phyloP scores from a whole-genome alignment of 1,140 invertebrate species.

The Probaryconus sp. region DNA sequence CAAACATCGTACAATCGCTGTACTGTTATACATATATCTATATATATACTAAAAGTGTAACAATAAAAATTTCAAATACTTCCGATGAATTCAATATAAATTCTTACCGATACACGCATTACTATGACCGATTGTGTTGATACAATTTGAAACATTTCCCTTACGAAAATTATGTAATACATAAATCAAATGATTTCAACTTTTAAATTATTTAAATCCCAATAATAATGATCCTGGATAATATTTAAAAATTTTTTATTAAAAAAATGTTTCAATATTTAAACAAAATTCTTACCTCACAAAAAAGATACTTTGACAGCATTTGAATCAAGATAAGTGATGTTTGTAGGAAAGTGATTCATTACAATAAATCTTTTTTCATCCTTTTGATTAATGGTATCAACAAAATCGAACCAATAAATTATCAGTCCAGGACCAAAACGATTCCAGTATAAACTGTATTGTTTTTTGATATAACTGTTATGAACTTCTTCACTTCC shows the following conservation, averaged over 20 bases:
- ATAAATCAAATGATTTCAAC: no score
- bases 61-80: conserved; percentile 31
- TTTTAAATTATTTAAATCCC: no score
- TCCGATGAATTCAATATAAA: conserved; percentile 7
- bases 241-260: no score
- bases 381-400: conserved; percentile 80
- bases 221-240: no score
- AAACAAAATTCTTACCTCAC: background rate
- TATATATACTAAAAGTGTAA: conserved; percentile 38
- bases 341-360: conserved; percentile 80
- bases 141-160: conserved; percentile 3
- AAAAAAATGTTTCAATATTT: no score
- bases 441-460: conserved; percentile 94
- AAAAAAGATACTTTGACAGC: conserved; percentile 19
- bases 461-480: conserved; percentile 91
- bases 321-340: conserved; percentile 72
- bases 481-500: conserved; percentile 90
- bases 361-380: conserved; percentile 85
- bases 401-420: conserved; percentile 96
- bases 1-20: conserved; percentile 36
- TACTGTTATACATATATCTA: no score
- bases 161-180: no score
- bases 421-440: conserved; percentile 96
- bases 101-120: conserved; percentile 11
- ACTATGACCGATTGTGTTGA: background rate